These are phyloP conservation scores for Myotis findleyi DNA, from an alignment of 2,797 vertebrate genomes.

Conservation along the genomic window DNA sequence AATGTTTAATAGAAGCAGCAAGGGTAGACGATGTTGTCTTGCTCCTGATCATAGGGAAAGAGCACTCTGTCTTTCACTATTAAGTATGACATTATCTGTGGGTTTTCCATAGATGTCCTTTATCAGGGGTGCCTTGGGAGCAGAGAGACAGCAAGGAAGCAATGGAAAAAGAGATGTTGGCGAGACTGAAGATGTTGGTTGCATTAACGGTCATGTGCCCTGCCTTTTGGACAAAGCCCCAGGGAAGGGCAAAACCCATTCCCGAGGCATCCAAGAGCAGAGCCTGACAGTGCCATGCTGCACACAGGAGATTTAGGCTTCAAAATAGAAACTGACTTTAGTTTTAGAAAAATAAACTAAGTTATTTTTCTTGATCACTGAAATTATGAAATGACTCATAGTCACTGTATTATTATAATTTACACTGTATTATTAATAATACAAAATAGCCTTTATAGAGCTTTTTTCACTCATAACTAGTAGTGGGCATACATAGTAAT, in stretches of 20 bases:
- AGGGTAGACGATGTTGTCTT: background rate
- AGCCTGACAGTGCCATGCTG: background rate
- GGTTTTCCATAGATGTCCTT: background rate
- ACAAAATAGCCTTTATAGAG: background rate
- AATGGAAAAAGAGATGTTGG: background rate
- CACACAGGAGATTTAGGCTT: background rate
- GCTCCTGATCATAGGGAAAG: background rate
- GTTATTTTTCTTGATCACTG: constrained; percentile 22
- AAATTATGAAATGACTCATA: background rate
- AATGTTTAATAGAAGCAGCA: background rate
- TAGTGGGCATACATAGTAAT: background rate
- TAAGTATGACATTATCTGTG: background rate
- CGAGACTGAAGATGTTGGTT: background rate
- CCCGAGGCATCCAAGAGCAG: background rate
- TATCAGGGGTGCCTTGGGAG: background rate
- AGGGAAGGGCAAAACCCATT: background rate
- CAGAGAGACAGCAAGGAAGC: background rate
- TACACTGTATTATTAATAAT: background rate
- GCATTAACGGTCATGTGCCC: background rate
- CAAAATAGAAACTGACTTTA: background rate
- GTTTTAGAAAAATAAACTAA: constrained; percentile 17
- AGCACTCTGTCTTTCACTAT: background rate
- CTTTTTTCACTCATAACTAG: constrained; percentile 25
- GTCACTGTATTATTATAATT: background rate
- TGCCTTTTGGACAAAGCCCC: background rate